A percentile compares a stretch with the other conserved stretches of the same genome.
These are phyloP conservation scores for Neopipo cinnamomea DNA, from an alignment of 2,113 vertebrate species.

Conservation along the genomic window DNA sequence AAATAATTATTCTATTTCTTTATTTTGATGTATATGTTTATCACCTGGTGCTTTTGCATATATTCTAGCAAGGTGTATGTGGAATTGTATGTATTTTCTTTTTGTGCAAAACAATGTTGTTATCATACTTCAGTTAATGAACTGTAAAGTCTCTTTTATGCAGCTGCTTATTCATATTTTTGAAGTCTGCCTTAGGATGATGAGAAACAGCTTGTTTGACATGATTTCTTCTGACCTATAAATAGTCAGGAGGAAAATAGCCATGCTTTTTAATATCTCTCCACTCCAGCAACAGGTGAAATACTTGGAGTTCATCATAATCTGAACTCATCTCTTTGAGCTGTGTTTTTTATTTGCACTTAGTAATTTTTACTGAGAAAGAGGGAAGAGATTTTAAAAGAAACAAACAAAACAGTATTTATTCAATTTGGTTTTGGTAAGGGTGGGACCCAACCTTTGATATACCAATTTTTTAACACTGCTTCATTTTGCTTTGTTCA, in stretches of 20 bases:
- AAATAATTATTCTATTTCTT: background rate
- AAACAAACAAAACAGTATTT: background rate
- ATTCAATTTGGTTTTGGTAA: background rate
- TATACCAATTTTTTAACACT: accelerated
- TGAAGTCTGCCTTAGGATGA: background rate
- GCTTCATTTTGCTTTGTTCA: background rate
- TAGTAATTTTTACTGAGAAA: background rate
- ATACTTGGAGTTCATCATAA: background rate
- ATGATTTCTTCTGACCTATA: background rate
- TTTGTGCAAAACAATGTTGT: background rate
- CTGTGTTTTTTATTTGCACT: background rate
- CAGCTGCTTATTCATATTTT: background rate
- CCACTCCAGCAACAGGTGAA: background rate
- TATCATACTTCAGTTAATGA: background rate
- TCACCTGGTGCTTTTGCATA: background rate
- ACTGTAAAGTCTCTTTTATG: background rate
- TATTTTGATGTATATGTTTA: background rate
- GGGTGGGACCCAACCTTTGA: background rate
- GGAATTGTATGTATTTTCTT: background rate
- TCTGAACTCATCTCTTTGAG: background rate
- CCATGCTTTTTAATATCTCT: background rate
- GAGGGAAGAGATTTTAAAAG: background rate
- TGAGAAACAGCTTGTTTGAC: background rate
- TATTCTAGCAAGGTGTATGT: background rate
- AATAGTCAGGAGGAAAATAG: background rate